These are phyloP conservation scores for Agelastica alni DNA, from an alignment of 2,888 invertebrate species.

Conservation along the genomic window DNA sequence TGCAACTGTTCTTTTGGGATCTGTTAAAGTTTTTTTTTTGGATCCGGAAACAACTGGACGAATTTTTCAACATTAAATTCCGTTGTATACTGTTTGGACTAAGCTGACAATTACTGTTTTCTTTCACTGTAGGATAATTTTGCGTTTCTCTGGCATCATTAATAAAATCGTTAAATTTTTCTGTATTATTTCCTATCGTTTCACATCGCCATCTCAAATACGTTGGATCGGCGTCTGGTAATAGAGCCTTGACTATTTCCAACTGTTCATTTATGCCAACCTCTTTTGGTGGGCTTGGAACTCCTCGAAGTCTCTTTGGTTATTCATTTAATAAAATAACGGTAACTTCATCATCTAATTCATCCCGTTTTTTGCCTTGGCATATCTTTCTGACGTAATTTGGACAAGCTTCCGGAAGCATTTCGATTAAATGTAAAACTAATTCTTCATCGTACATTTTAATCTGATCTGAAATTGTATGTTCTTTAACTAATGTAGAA, in stretches of 20 bases:
- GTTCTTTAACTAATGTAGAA: too few relatives aligned
- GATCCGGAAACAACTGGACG: constrained; percentile 57
- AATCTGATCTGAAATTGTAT: too few relatives aligned
- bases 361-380: constrained; percentile 29
- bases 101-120: constrained; percentile 49
- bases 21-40: constrained; percentile 44
- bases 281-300: constrained; percentile 23
- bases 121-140: constrained; percentile 47
- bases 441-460: constrained; percentile 36
- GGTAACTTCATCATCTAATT: constrained; percentile 38
- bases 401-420: constrained; percentile 47
- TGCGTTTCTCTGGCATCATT: constrained; percentile 37
- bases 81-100: constrained; percentile 55
- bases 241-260: constrained; percentile 40
- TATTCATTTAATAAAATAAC: constrained; percentile 37
- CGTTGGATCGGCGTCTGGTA: constrained; percentile 49
- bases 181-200: constrained; percentile 33
- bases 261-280: constrained; percentile 44
- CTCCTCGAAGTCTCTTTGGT: constrained; percentile 39
- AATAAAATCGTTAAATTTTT: constrained; percentile 40
- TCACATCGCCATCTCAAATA: constrained; percentile 40
- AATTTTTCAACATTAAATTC: constrained; percentile 56
- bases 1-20: constrained; percentile 31
- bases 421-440: constrained; percentile 39
- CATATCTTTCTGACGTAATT: constrained; percentile 41